Conservation (phyloP, 2,888 invertebrate species). For the Drosophila falleni region DNA sequence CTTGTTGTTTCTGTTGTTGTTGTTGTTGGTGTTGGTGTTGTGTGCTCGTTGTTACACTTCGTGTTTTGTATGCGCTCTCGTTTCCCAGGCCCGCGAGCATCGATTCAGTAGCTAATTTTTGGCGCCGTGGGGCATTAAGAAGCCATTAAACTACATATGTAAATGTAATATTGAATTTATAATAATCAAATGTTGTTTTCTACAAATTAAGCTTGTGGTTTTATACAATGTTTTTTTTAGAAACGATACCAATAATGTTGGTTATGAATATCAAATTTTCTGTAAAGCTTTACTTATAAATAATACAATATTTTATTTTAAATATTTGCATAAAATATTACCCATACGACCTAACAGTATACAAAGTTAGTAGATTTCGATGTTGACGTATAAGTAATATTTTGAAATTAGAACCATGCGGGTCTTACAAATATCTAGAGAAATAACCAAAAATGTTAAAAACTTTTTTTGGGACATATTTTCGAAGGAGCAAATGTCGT, state of each 20-base stretch:
- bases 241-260: not conserved
- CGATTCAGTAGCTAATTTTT: conserved; percentile 38
- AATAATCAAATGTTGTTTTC: conserved; percentile 17
- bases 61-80: conserved; percentile 49
- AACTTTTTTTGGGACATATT: too few relatives aligned
- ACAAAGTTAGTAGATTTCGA: too few relatives aligned
- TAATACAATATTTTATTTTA: not conserved
- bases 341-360: not conserved
- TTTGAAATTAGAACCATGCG: too few relatives aligned
- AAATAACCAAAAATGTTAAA: too few relatives aligned
- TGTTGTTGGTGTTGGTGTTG: too few relatives aligned
- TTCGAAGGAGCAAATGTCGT: too few relatives aligned
- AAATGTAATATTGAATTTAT: conserved; percentile 24
- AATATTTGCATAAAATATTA: not conserved
- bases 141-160: conserved; percentile 35
- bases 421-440: too few relatives aligned
- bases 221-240: not conserved
- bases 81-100: conserved; percentile 64
- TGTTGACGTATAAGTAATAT: too few relatives aligned
- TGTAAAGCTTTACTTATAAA: not conserved
- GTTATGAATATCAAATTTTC: not conserved
- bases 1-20: conserved; percentile 20
- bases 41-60: conserved; percentile 49
- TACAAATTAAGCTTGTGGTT: not conserved
- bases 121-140: conserved; percentile 52